Evolutionary conservation across 2,888 invertebrate genomes (phyloP).

Genomic region (Philhelius pedissequus): DNA sequence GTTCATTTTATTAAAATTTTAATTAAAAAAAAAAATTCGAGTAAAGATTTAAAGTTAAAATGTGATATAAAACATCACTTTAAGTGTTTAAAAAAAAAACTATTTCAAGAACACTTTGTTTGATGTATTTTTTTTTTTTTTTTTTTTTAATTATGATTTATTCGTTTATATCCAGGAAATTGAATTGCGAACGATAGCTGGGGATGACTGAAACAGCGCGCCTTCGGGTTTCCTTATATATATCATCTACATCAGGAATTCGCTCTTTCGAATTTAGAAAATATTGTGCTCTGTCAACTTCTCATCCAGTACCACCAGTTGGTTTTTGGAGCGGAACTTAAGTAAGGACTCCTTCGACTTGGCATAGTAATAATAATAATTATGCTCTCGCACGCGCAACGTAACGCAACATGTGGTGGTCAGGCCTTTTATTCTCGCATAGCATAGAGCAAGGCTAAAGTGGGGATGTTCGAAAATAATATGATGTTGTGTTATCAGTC

Average conservation of each 20-base stretch:
- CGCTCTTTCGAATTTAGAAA: conserved; percentile 37
- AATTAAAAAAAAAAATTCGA: background rate
- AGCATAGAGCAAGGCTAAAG: background rate
- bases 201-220: conserved; percentile 67
- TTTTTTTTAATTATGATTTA: background rate
- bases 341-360: background rate
- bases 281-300: background rate
- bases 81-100: background rate
- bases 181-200: conserved; percentile 55
- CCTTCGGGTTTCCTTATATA: conserved; percentile 49
- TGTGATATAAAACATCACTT: background rate
- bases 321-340: too few relatives aligned
- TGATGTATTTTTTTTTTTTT: background rate
- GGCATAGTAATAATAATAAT: background rate
- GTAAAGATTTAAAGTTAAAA: background rate
- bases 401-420: conserved; percentile 60
- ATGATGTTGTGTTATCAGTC: conserved; percentile 43
- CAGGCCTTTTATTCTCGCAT: background rate
- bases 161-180: conserved; percentile 16
- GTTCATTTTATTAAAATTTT: background rate
- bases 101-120: conserved; percentile 9
- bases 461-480: conserved; percentile 27
- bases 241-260: conserved; percentile 4
- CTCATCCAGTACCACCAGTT: background rate
- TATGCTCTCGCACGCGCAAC: conserved; percentile 27